phyloP scores from a whole-genome alignment of 2,888 invertebrate genomes.

The Corythucha ciliata region DNA sequence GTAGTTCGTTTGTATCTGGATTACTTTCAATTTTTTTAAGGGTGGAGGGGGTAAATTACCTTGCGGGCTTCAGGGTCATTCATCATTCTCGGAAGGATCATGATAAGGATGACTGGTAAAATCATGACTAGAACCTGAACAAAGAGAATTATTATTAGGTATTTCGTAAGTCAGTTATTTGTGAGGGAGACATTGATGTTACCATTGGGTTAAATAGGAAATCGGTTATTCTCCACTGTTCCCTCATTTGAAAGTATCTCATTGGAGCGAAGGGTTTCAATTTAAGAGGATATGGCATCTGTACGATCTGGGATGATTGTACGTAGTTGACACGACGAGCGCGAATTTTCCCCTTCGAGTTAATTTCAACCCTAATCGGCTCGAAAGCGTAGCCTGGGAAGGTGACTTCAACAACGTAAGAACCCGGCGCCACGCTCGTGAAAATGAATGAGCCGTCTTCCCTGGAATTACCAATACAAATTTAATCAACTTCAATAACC shows the following conservation, averaged over 20 bases:
- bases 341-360: slow-evolving; percentile 91
- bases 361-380: slow-evolving; percentile 91
- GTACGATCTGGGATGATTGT: slow-evolving; percentile 80
- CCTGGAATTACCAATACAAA: slow-evolving; percentile 45
- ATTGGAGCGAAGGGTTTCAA: slow-evolving; percentile 73
- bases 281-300: slow-evolving; percentile 85
- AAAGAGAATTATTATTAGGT: slow-evolving; percentile 17
- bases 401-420: slow-evolving; percentile 85
- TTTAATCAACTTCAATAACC: too few relatives aligned
- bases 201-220: slow-evolving; percentile 94
- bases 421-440: slow-evolving; percentile 80
- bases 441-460: slow-evolving; percentile 87
- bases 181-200: too few relatives aligned
- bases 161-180: too few relatives aligned
- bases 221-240: slow-evolving; percentile 95
- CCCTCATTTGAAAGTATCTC: slow-evolving; percentile 84
- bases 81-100: slow-evolving; percentile 92
- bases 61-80: slow-evolving; percentile 96
- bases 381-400: slow-evolving; percentile 90
- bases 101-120: slow-evolving; percentile 76
- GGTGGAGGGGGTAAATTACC: slow-evolving; percentile 41
- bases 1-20: too few relatives aligned
- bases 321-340: slow-evolving; percentile 90
- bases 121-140: slow-evolving; percentile 86
- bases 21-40: too few relatives aligned